phyloP scores from a whole-genome alignment of 23 tunicate species.

The Halocynthia aurantium region DNA sequence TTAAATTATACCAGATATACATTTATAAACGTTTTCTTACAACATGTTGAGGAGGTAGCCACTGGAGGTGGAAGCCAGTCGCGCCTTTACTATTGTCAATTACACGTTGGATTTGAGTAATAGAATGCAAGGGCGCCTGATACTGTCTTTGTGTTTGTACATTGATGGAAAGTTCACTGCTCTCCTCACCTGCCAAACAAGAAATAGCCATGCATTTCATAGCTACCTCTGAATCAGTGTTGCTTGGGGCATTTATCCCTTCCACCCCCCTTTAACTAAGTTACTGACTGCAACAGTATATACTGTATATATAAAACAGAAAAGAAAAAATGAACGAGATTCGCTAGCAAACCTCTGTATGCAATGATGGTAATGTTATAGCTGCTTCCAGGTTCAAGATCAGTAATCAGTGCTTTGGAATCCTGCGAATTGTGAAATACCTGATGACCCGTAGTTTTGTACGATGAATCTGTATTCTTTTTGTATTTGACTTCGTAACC shows the following conservation, averaged over 20 bases:
- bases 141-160: too few relatives aligned
- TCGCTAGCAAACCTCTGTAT: background rate
- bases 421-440: background rate
- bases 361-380: background rate
- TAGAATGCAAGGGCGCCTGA: too few relatives aligned
- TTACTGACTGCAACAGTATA: too few relatives aligned
- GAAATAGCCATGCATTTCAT: too few relatives aligned
- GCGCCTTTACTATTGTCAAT: background rate
- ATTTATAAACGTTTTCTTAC: background rate
- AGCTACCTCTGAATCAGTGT: too few relatives aligned
- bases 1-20: background rate
- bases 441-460: background rate
- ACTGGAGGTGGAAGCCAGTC: background rate
- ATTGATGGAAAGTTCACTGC: too few relatives aligned
- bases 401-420: background rate
- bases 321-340: background rate
- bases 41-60: background rate
- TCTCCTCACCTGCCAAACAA: too few relatives aligned
- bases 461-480: background rate
- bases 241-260: background rate
- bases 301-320: background rate
- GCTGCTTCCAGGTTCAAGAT: background rate
- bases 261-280: too few relatives aligned
- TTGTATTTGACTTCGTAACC: conserved; percentile 13
- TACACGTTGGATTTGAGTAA: too few relatives aligned